Percentiles rank a stretch among this genome's conserved stretches.
Conservation (phyloP, 2,888 invertebrate species). For the Julus scandinavius region DNA sequence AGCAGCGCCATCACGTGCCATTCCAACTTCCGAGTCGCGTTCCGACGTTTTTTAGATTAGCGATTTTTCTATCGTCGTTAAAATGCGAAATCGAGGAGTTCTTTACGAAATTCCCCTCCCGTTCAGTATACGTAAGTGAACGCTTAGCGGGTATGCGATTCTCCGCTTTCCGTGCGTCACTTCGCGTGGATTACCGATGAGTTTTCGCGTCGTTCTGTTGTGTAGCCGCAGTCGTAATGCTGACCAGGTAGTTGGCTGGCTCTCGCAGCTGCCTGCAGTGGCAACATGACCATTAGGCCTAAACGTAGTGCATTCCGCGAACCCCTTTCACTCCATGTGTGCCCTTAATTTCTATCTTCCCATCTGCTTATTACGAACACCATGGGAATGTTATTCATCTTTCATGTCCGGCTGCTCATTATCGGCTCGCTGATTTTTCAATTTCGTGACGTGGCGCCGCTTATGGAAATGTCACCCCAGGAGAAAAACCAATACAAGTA, state of each 20-base stretch:
- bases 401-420: background rate
- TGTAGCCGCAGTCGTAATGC: background rate
- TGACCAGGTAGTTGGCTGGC: background rate
- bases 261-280: constrained; percentile 16
- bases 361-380: too few species aligned
- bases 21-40: background rate
- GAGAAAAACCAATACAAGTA: constrained; percentile 56
- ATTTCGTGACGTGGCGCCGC: constrained; percentile 56
- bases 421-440: constrained; percentile 3
- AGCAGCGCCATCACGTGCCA: background rate
- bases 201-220: background rate
- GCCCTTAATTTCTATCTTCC: background rate
- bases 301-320: constrained; percentile 2
- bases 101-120: background rate
- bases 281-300: constrained; percentile 13
- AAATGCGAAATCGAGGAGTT: background rate
- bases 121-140: background rate
- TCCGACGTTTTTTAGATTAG: background rate
- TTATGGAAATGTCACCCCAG: constrained; percentile 49
- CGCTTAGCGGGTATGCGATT: background rate
- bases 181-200: background rate
- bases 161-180: background rate
- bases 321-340: constrained; percentile 18
- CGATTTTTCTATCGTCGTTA: background rate
- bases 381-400: constrained; percentile 31